Conservation (phyloP, 1,140 invertebrate species). For the Drosophila gunungcola region DNA sequence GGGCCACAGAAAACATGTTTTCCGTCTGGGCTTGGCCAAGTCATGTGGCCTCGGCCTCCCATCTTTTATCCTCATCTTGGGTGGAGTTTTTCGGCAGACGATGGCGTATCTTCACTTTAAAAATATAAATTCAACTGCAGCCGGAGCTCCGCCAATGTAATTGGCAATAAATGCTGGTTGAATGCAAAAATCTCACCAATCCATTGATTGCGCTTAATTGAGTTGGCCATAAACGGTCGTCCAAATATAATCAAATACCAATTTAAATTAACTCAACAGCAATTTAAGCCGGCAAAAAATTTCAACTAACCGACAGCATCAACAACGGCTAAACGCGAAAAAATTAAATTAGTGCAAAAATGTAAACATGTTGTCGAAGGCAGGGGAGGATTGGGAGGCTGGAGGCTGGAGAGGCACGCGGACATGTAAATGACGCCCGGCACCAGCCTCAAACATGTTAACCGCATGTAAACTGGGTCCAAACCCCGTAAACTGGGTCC, state of each 20-base stretch:
- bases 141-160: no score
- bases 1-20: conserved; percentile 72
- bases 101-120: conserved; percentile 48
- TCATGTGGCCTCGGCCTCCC: conserved; percentile 21
- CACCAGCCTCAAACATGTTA: conserved; percentile 76
- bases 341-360: conserved; percentile 83
- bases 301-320: conserved; percentile 52
- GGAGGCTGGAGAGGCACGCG: conserved; percentile 49
- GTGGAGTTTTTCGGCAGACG: conserved; percentile 49
- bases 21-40: conserved; percentile 57
- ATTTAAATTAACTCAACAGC: conserved; percentile 83
- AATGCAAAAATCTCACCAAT: conserved; percentile 74
- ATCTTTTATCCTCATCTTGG: conserved; percentile 48
- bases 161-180: conserved; percentile 17
- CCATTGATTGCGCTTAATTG: conserved; percentile 79
- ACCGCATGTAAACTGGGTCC: conserved; percentile 68
- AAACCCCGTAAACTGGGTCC: conserved; percentile 3
- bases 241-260: conserved; percentile 83
- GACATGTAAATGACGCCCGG: conserved; percentile 81
- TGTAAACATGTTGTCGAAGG: conserved; percentile 75
- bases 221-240: conserved; percentile 78
- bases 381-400: conserved; percentile 14
- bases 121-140: no score
- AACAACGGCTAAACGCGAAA: conserved; percentile 58
- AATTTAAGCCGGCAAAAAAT: conserved; percentile 68